phyloP scores from a whole-genome alignment of 1,140 invertebrate genomes.

The Holotrichia oblita region DNA sequence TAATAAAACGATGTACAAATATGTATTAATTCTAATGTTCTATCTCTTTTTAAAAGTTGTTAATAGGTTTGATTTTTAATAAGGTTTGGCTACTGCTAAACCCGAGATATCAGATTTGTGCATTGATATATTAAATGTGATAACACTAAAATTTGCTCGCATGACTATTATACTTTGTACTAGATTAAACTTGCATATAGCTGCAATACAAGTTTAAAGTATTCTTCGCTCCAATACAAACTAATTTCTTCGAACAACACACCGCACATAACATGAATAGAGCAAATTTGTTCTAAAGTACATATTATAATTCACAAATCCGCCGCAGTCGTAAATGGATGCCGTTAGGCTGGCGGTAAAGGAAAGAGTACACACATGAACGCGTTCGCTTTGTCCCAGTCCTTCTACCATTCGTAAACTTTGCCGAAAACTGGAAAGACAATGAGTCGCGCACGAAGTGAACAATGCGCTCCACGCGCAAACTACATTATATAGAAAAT shows the following conservation, averaged over 20 bases:
- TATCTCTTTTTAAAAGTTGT: too few species aligned
- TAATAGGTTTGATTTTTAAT: too few species aligned
- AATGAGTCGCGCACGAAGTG: constrained; percentile 24
- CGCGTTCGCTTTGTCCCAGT: constrained; percentile 1
- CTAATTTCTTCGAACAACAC: constrained; percentile 6
- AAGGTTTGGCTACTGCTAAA: too few species aligned
- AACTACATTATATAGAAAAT: constrained; percentile 33
- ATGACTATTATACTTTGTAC: too few species aligned
- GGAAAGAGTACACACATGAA: constrained; percentile 26
- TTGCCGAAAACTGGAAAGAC: constrained; percentile 30
- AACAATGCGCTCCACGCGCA: constrained; percentile 29
- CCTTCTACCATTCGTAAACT: constrained; percentile 10
- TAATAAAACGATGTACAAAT: too few species aligned
- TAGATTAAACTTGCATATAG: not conserved
- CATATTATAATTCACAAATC: constrained; percentile 4
- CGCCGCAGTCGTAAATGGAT: not conserved
- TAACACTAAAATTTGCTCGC: too few species aligned
- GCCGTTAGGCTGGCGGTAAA: not conserved
- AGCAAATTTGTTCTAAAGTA: constrained; percentile 21
- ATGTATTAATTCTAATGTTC: too few species aligned
- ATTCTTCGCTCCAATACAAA: not conserved
- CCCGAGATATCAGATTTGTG: too few species aligned
- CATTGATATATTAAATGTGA: too few species aligned
- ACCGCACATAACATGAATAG: constrained; percentile 12
- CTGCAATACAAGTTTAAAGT: not conserved